These are phyloP conservation scores for Podilymbus podiceps DNA, from an alignment of 2,113 vertebrate species.

Conservation along the genomic window DNA sequence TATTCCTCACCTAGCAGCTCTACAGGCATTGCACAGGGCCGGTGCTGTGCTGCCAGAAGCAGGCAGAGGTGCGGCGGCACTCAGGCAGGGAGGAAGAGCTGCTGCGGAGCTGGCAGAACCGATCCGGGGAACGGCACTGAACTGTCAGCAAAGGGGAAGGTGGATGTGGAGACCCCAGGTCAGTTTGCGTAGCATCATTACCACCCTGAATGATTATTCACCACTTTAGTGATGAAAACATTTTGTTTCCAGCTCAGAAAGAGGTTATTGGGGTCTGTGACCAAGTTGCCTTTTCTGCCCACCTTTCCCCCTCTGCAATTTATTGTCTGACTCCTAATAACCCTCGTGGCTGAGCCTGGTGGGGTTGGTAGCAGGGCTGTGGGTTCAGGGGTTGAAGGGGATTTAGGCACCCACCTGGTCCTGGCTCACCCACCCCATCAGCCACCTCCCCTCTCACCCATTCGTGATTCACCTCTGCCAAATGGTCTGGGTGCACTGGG, in stretches of 20 bases:
- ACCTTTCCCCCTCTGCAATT: background rate
- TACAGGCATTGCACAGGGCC: background rate
- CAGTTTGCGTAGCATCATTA: background rate
- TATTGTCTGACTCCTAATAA: background rate
- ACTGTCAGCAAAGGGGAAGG: accelerated
- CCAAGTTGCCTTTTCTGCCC: background rate
- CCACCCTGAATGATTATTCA: background rate
- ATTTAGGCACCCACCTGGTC: background rate
- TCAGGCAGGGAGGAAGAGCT: accelerated
- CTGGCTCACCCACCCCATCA: background rate
- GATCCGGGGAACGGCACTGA: background rate
- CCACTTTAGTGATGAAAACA: background rate
- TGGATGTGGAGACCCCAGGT: background rate
- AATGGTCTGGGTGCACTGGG: background rate
- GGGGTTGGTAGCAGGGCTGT: background rate
- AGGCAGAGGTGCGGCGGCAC: background rate
- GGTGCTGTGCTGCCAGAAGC: background rate
- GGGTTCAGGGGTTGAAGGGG: too few species aligned
- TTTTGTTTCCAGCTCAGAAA: constrained; percentile 3
- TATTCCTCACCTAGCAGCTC: background rate
- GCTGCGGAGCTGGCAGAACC: background rate
- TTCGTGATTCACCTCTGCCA: background rate
- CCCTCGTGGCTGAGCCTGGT: background rate
- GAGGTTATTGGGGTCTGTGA: background rate
- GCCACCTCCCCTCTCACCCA: background rate